phyloP scores from a whole-genome alignment of 2,888 invertebrate species.

The Copidosoma aretas region DNA sequence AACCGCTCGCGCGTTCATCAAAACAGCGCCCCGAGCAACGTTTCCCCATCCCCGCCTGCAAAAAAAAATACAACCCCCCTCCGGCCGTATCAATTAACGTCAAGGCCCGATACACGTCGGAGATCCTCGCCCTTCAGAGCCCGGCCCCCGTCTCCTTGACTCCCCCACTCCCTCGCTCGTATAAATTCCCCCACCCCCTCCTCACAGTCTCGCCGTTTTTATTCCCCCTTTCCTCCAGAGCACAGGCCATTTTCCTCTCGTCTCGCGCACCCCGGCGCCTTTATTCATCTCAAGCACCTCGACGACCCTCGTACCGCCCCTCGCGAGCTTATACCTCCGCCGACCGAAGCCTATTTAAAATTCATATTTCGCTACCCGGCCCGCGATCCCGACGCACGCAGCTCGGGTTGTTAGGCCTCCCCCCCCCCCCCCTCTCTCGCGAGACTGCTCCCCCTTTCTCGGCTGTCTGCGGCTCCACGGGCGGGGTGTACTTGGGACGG shows the following conservation, averaged over 20 bases:
- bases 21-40: too few species aligned
- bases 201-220: background rate
- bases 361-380: conserved; percentile 20
- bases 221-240: background rate
- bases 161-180: background rate
- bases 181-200: background rate
- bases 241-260: background rate
- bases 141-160: background rate
- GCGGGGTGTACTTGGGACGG: too few species aligned
- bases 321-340: background rate
- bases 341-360: conserved; percentile 17
- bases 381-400: conserved; percentile 4
- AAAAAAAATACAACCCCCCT: too few species aligned
- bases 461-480: too few species aligned
- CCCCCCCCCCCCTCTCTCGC: background rate
- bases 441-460: too few species aligned
- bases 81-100: conserved; percentile 24
- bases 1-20: too few species aligned
- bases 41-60: too few species aligned
- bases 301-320: background rate
- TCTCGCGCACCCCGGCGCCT: background rate
- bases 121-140: background rate
- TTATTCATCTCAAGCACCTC: conserved; percentile 14
- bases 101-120: background rate
- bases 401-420: conserved; percentile 10